phyloP scores from a whole-genome alignment of 1,140 invertebrate species.

The Atopsyche davidsoni region DNA sequence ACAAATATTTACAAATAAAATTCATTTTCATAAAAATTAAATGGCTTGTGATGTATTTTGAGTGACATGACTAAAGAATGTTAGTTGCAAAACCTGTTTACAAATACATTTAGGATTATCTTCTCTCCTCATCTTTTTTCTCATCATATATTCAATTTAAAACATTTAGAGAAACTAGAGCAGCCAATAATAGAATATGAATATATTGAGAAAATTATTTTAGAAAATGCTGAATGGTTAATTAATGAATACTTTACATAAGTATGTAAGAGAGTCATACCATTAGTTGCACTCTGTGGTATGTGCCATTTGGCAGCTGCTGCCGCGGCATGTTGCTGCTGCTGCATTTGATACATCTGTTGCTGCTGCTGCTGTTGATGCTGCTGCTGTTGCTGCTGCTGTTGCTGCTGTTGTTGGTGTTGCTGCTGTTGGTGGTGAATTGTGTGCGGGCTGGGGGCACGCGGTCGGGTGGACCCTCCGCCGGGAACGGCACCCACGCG shows the following conservation, averaged over 20 bases:
- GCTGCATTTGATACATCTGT: slow-evolving; percentile 24
- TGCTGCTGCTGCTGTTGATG: slow-evolving; percentile 27
- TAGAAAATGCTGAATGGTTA: too few species aligned
- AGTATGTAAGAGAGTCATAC: slow-evolving; percentile 17
- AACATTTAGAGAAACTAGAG: not conserved
- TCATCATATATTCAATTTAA: not conserved
- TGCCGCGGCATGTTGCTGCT: slow-evolving; percentile 22
- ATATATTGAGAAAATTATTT: not conserved
- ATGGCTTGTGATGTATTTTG: slow-evolving; percentile 13
- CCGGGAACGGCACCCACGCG: slow-evolving; percentile 13
- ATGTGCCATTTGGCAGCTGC: slow-evolving; percentile 57
- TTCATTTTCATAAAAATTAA: slow-evolving; percentile 3
- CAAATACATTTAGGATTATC: not conserved
- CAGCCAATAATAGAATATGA: not conserved
- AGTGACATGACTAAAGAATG: too few species aligned
- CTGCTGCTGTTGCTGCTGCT: slow-evolving; percentile 20
- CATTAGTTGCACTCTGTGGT: slow-evolving; percentile 52
- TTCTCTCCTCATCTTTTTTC: not conserved
- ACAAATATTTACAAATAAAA: not conserved
- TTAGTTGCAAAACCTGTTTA: too few species aligned
- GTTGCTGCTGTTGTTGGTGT: slow-evolving; percentile 26
- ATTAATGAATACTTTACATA: too few species aligned
- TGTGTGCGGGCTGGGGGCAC: slow-evolving; percentile 31
- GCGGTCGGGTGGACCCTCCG: slow-evolving; percentile 12
- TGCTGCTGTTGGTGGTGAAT: slow-evolving; percentile 31